These are phyloP conservation scores for Xylocampa areola DNA, from an alignment of 2,888 invertebrate genomes.

Conservation along the genomic window DNA sequence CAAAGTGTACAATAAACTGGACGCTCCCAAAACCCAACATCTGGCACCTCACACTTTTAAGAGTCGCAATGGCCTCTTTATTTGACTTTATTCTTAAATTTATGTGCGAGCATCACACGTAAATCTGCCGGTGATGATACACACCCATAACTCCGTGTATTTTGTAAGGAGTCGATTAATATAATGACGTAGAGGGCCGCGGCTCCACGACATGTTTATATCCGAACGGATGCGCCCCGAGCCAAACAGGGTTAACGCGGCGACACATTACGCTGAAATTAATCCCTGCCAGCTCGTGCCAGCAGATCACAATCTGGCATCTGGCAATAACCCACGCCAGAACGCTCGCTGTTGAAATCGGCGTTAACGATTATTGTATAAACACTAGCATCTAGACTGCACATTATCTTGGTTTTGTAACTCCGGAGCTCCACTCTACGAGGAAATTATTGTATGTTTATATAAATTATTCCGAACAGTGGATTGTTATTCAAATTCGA, in stretches of 20 bases:
- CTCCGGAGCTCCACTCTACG: background rate
- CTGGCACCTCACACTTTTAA: conserved; percentile 2
- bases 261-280: conserved; percentile 36
- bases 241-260: conserved; percentile 11
- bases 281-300: conserved; percentile 38
- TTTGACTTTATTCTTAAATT: conserved; percentile 7
- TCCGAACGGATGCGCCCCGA: background rate
- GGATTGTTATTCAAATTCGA: too few relatives aligned
- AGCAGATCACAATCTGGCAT: conserved; percentile 48
- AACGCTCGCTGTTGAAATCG: conserved; percentile 7
- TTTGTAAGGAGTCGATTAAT: conserved; percentile 22
- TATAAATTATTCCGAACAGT: background rate
- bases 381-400: background rate
- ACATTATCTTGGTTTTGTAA: background rate
- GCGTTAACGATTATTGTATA: conserved; percentile 1
- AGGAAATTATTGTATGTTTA: background rate
- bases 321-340: conserved; percentile 11
- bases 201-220: conserved; percentile 3
- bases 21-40: conserved; percentile 1
- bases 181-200: conserved; percentile 13
- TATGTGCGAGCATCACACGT: background rate
- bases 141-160: conserved; percentile 12
- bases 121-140: conserved; percentile 5
- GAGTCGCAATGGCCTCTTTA: conserved; percentile 7
- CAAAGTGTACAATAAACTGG: conserved; percentile 1